Evolutionary conservation across 1,140 invertebrate species (phyloP).

Genomic region (Cotesia chilonis): DNA sequence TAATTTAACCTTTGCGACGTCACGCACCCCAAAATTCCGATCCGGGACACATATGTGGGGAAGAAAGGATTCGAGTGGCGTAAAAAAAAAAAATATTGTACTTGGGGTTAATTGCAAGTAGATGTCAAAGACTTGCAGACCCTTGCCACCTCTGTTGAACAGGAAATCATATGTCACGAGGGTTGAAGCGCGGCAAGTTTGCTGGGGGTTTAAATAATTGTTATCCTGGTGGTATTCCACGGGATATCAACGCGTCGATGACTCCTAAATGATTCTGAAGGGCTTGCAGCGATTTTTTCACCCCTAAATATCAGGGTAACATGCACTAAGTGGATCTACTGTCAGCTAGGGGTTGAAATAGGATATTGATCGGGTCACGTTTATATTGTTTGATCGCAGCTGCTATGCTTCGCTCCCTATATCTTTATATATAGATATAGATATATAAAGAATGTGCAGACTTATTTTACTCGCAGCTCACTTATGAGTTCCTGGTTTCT

Average conservation of each 20-base stretch:
- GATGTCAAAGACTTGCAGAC: constrained; percentile 54
- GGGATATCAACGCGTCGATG: constrained; percentile 20
- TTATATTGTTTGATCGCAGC: background rate
- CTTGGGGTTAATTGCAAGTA: constrained; percentile 48
- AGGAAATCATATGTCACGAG: constrained; percentile 49
- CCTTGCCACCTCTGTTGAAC: constrained; percentile 53
- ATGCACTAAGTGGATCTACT: background rate
- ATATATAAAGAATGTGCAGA: background rate
- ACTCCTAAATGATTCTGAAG: constrained; percentile 42
- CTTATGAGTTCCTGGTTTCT: constrained; percentile 36
- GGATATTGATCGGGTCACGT: background rate
- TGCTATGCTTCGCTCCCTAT: background rate
- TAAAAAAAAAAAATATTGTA: background rate
- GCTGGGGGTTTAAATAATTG: constrained; percentile 5
- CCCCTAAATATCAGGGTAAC: constrained; percentile 25
- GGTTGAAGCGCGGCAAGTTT: background rate
- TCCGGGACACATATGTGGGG: constrained; percentile 51
- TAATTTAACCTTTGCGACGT: constrained; percentile 61
- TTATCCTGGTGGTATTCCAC: constrained; percentile 1
- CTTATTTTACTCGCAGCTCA: background rate
- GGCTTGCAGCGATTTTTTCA: constrained; percentile 51
- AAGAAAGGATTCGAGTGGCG: constrained; percentile 20
- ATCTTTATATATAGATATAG: too few species aligned
- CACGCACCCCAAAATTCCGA: constrained; percentile 56
- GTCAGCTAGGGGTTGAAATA: background rate